Evolutionary conservation across 2,888 invertebrate genomes (phyloP).

Genomic region (Ceraclea dissimilis): DNA sequence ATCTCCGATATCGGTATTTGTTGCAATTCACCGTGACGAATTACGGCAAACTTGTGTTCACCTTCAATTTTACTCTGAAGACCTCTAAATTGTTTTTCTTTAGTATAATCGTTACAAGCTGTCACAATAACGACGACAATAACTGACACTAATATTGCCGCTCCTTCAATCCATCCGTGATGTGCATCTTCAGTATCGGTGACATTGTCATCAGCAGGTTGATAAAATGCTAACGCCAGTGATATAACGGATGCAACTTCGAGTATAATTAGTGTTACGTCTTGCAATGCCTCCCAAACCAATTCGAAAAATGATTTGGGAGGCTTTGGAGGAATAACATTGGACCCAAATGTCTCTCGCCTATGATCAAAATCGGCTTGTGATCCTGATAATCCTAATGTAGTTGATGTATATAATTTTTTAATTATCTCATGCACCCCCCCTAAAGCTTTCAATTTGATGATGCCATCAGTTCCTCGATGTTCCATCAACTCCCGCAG

Average conservation of each 20-base stretch:
- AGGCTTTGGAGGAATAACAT: conserved; percentile 55
- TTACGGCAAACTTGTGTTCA: conserved; percentile 55
- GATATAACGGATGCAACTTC: conserved; percentile 55
- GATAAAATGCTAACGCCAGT: conserved; percentile 43
- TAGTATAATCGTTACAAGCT: conserved; percentile 60
- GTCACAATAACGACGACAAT: conserved; percentile 57
- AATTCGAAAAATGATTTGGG: conserved; percentile 53
- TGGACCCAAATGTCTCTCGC: conserved; percentile 48
- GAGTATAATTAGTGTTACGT: conserved; percentile 56
- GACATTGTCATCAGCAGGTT: conserved; percentile 29
- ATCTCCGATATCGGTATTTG: conserved; percentile 24
- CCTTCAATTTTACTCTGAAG: conserved; percentile 54
- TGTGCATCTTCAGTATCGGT: conserved; percentile 36
- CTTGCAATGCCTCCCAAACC: conserved; percentile 58
- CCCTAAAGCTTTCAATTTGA: conserved; percentile 42
- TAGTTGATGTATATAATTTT: conserved; percentile 50
- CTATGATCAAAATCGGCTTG: conserved; percentile 44
- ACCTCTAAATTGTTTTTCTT: conserved; percentile 59
- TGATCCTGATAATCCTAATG: conserved; percentile 45
- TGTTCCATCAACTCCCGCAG: conserved; percentile 54
- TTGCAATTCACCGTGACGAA: conserved; percentile 51
- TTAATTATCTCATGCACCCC: conserved; percentile 49
- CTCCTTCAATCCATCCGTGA: conserved; percentile 60
- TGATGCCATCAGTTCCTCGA: conserved; percentile 49
- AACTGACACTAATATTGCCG: conserved; percentile 57